Conservation (phyloP, 2,113 vertebrate species). For the Trachemys scripta region DNA sequence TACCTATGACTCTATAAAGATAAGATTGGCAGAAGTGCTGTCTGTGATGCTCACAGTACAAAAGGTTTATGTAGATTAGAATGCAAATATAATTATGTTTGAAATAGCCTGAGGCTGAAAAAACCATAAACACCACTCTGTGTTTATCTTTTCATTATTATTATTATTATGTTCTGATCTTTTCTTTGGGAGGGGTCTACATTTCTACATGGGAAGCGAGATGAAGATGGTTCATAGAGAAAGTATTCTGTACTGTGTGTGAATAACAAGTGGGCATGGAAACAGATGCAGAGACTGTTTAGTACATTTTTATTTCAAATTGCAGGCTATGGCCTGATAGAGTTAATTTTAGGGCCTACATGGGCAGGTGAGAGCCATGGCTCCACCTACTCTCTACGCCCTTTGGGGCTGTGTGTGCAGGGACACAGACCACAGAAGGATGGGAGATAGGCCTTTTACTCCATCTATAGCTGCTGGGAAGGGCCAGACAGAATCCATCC, state of each 20-base stretch:
- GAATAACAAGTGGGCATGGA: neutral
- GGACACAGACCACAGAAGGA: neutral
- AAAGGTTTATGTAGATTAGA: neutral
- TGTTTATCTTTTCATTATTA: neutral
- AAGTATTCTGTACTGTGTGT: neutral
- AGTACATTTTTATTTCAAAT: neutral
- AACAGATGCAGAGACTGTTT: neutral
- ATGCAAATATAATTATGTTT: neutral
- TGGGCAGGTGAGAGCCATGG: neutral
- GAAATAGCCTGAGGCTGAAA: fast-evolving
- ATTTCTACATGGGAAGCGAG: neutral
- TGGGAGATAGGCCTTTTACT: neutral
- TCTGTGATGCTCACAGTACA: neutral
- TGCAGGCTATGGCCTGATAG: neutral
- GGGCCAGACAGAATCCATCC: neutral
- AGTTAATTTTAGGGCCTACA: neutral
- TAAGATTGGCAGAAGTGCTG: neutral
- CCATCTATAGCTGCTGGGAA: neutral
- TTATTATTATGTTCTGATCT: neutral
- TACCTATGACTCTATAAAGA: neutral
- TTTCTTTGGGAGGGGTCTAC: neutral
- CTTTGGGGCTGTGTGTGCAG: neutral
- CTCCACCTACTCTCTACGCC: neutral
- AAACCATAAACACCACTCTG: neutral
- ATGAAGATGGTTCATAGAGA: neutral